Percentiles rank a stretch among this genome's conserved stretches.
Conservation (phyloP, 2,888 invertebrate genomes). For the Deilephila elpenor region DNA sequence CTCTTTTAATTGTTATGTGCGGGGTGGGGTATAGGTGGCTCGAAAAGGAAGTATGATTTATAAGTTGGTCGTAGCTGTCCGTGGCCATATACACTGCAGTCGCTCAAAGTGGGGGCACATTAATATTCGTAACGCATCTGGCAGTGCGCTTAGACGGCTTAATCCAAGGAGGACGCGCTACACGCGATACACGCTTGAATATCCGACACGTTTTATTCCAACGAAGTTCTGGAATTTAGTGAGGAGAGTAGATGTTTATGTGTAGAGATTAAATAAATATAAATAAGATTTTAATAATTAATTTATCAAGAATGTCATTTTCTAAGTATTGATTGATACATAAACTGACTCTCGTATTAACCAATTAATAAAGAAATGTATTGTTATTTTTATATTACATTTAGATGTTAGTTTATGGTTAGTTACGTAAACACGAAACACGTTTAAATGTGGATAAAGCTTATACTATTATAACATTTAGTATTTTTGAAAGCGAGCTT, state of each 20-base stretch:
- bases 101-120: slow-evolving; percentile 45
- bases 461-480: no score
- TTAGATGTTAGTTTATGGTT: no score
- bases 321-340: no score
- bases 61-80: slow-evolving; percentile 41
- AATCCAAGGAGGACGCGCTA: slow-evolving; percentile 30
- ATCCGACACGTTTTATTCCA: not conserved
- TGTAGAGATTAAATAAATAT: no score
- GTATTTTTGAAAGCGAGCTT: no score
- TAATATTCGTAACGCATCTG: slow-evolving; percentile 62
- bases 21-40: slow-evolving; percentile 50
- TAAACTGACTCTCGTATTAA: no score
- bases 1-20: slow-evolving; percentile 47
- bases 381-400: no score
- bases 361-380: no score
- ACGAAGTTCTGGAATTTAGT: not conserved
- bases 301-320: no score
- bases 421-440: no score
- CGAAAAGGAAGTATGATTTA: slow-evolving; percentile 72
- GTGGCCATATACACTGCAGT: slow-evolving; percentile 31
- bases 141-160: slow-evolving; percentile 41
- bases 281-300: no score
- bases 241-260: not conserved
- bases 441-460: no score
- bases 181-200: slow-evolving; percentile 26